phyloP scores from a whole-genome alignment of 2,113 vertebrate genomes.

The Turdus rufiventris region DNA sequence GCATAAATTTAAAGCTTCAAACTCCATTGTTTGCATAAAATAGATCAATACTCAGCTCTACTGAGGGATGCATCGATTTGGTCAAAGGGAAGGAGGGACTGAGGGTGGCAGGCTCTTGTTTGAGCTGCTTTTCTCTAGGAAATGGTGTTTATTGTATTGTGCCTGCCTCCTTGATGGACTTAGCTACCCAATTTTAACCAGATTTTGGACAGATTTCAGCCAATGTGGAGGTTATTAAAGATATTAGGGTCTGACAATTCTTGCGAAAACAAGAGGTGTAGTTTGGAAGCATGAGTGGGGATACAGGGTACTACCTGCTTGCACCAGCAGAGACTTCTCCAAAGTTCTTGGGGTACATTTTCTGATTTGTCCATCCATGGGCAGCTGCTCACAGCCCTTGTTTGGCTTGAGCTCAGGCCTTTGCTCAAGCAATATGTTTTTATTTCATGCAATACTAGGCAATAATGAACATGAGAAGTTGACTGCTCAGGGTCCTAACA shows the following conservation, averaged over 20 bases:
- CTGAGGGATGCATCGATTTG: not conserved
- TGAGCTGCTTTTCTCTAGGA: not conserved
- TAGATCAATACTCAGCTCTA: not conserved
- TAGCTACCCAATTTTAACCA: not conserved
- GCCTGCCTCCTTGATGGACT: not conserved
- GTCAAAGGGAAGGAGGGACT: not conserved
- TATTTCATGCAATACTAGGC: not conserved
- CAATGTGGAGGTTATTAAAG: not conserved
- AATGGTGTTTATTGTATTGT: fast-evolving
- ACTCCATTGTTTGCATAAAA: not conserved
- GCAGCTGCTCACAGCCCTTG: not conserved
- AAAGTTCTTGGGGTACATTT: not conserved
- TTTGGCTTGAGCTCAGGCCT: not conserved
- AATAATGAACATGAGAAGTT: not conserved
- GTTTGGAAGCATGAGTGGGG: not conserved
- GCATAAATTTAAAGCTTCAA: not conserved
- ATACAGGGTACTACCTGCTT: not conserved
- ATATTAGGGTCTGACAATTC: not conserved
- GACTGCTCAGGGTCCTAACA: fast-evolving
- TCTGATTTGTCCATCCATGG: not conserved
- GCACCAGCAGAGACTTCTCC: not conserved
- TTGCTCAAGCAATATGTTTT: not conserved
- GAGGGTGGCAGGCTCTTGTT: not conserved
- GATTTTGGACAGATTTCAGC: not conserved
- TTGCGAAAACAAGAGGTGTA: not conserved